Evolutionary conservation across 2,888 invertebrate genomes (phyloP), one percentile per base, ranked within the genome.

Genomic region (Stegana nigrithorax): DNA sequence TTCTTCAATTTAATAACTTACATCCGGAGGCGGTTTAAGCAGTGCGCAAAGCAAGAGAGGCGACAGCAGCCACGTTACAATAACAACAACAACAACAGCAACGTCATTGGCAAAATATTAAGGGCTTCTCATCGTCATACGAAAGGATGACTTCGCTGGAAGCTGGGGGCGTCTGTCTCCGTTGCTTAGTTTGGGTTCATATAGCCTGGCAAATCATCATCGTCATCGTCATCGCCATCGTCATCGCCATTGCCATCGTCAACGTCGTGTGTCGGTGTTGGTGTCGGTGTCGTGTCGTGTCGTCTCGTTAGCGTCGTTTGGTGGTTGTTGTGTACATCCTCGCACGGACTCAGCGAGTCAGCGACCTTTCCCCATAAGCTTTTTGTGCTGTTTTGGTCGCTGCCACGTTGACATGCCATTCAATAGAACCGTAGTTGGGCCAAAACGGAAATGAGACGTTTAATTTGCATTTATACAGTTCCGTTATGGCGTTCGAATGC

Each of bases 381-480:
- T 25, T n/a, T 50, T 26, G 12, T 51, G 26, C 17, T 27, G n/a
- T 27, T 27, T 14, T 50, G 50, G 25, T 50, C 27, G 51, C 29
- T 14, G 12, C 17, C 23, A 23, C 45, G 23, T 47, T 17, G 23
- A 47, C 45, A 47, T 19, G 45, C 45, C 25, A 21, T 47, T 47
- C 8, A 47, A 23, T 19, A n/a, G n/a, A 47, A 21, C 10, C 23
- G 45, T 47, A 47, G 55, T 60, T 72, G 65, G 64, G 73, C 70
- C 73, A 74, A 77, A 69, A 73, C 77, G 77, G 81, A 75, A 75
- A 80, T 80, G 81, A 75, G 81, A 80, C 81, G 81, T 78, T 75
- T 80, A 77, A 75, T 75, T 75, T 75, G 72, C 77, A 75, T 75
- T 80, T 70, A n/a, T n/a, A n/a, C n/a, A n/a, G n/a, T n/a, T n/a